A percentile compares a stretch with the other conserved stretches of the same genome.
These are phyloP conservation scores for Saccopteryx bilineata DNA, from an alignment of 2,113 vertebrate genomes.

Conservation along the genomic window DNA sequence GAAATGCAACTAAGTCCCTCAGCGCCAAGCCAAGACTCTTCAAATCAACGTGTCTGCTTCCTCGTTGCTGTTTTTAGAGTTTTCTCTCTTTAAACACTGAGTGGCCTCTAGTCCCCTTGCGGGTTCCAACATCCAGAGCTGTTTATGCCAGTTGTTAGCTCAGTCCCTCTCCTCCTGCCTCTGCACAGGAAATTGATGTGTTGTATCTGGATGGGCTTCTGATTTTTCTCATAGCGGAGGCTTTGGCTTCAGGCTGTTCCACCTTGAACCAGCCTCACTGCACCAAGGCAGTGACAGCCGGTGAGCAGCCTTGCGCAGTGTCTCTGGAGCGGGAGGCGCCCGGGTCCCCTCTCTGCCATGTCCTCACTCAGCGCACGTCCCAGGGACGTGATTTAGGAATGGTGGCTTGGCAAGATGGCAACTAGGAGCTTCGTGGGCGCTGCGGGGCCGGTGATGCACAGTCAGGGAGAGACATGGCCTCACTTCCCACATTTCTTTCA, in stretches of 20 bases:
- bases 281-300: conserved; percentile 69
- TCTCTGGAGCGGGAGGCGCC: background rate
- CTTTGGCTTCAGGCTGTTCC: conserved; percentile 63
- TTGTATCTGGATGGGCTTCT: conserved; percentile 64
- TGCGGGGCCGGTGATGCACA: background rate
- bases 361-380: conserved; percentile 53
- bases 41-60: background rate
- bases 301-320: conserved; percentile 48
- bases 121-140: conserved; percentile 4
- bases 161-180: conserved; percentile 16
- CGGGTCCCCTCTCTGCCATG: conserved; percentile 31
- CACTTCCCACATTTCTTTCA: conserved; percentile 76
- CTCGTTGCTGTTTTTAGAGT: background rate
- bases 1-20: background rate
- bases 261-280: conserved; percentile 77
- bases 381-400: background rate
- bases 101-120: background rate
- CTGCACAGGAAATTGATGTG: conserved; percentile 58
- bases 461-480: conserved; percentile 65
- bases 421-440: background rate
- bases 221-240: conserved; percentile 70
- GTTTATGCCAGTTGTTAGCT: background rate
- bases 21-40: background rate
- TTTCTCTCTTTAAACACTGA: background rate
- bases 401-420: conserved; percentile 61